These are phyloP conservation scores for Hyalella azteca DNA, from an alignment of 2,888 invertebrate genomes.

Conservation along the genomic window DNA sequence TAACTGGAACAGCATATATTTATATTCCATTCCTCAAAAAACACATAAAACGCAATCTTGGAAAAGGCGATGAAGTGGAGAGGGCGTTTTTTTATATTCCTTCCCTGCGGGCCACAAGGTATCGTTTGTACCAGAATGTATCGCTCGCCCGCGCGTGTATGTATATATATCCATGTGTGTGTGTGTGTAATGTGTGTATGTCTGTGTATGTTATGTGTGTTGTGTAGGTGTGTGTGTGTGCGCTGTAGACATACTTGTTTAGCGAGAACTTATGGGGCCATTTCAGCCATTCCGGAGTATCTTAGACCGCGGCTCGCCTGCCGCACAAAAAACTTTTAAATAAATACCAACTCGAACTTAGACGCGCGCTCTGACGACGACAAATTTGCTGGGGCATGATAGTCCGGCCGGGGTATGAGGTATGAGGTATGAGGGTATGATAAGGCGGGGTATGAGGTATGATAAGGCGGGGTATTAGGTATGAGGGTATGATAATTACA, in stretches of 20 bases:
- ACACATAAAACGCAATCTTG: neutral
- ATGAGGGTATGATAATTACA: neutral
- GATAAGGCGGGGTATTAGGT: neutral
- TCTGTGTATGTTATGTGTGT: neutral
- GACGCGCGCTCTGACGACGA: neutral
- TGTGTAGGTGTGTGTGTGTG: neutral
- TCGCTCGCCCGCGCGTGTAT: neutral
- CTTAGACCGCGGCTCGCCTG: neutral
- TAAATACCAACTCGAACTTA: neutral
- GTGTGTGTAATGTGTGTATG: neutral
- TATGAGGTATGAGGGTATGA: too few species aligned
- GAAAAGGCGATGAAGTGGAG: neutral
- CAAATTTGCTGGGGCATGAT: neutral
- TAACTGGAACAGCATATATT: neutral
- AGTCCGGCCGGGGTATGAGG: neutral
- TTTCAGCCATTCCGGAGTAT: constrained; percentile 26
- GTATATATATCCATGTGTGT: neutral
- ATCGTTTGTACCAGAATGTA: neutral
- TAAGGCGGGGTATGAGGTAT: too few species aligned
- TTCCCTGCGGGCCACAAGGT: neutral
- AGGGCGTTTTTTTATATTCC: neutral
- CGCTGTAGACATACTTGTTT: constrained; percentile 2
- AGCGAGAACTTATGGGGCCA: constrained; percentile 26
- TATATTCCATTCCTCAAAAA: neutral
- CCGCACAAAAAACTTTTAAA: neutral